phyloP scores from a whole-genome alignment of 2,113 vertebrate genomes.

The Ailuropoda melanoleuca region DNA sequence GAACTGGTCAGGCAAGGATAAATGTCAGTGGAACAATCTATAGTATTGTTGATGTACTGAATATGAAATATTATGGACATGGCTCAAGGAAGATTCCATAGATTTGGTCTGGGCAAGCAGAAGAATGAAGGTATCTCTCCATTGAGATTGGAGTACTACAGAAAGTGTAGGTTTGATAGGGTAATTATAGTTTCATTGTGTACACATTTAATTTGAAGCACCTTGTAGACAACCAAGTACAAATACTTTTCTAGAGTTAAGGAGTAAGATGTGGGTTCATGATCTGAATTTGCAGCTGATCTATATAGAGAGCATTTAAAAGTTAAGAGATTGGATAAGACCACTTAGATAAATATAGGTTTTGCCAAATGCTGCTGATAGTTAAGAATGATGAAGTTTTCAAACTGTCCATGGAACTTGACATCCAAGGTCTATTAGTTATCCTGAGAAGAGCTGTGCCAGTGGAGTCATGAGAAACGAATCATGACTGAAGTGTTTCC shows the following conservation, averaged over 20 bases:
- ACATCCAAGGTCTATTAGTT: not conserved
- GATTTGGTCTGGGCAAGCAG: not conserved
- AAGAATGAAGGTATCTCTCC: not conserved
- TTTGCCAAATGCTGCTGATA: not conserved
- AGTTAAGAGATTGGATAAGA: not conserved
- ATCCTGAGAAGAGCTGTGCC: not conserved
- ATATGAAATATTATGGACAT: not conserved
- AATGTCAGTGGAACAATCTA: not conserved
- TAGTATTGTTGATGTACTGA: not conserved
- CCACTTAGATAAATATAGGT: not conserved
- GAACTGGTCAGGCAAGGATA: not conserved
- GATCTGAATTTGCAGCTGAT: not conserved
- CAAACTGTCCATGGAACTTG: not conserved
- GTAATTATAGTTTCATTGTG: not conserved
- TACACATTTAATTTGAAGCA: not conserved
- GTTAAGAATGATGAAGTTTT: not conserved
- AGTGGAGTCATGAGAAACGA: not conserved
- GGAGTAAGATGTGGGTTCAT: not conserved
- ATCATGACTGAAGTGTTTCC: not conserved
- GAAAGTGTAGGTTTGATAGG: not conserved
- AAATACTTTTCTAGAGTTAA: not conserved
- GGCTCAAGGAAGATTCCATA: not conserved
- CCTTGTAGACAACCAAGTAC: not conserved
- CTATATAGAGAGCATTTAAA: not conserved
- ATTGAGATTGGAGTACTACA: not conserved